A percentile compares a stretch with the other conserved stretches of the same genome.
Evolutionary conservation across 2,888 invertebrate species (phyloP).

Genomic region (Mythimna albipuncta): DNA sequence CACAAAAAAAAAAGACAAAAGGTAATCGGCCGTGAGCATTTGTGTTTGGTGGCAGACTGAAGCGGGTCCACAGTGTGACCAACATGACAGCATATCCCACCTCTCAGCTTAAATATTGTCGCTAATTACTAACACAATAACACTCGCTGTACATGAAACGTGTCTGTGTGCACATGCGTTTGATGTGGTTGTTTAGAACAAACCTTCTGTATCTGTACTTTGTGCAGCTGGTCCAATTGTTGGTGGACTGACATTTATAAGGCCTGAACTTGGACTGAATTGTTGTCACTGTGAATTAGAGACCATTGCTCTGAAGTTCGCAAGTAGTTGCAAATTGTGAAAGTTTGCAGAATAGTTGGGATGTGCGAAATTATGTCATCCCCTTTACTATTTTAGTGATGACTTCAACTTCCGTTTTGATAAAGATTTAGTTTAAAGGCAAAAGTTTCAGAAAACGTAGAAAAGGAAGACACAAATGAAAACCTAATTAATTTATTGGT

Average conservation of each 20-base stretch:
- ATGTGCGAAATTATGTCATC: slow-evolving; percentile 51
- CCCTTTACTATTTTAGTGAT: slow-evolving; percentile 28
- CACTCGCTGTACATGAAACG: neutral
- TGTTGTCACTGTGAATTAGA: slow-evolving; percentile 39
- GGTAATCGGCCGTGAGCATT: too few species aligned
- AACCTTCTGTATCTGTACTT: neutral
- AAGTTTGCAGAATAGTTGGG: slow-evolving; percentile 52
- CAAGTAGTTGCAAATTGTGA: slow-evolving; percentile 45
- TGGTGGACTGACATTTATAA: slow-evolving; percentile 45
- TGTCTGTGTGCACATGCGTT: neutral
- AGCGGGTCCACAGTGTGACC: too few species aligned
- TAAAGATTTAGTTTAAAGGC: slow-evolving; percentile 6
- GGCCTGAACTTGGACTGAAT: slow-evolving; percentile 29
- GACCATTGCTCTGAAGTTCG: slow-evolving; percentile 30
- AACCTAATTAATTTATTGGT: neutral
- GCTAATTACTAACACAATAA: too few species aligned
- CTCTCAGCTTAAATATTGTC: too few species aligned
- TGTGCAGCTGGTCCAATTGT: slow-evolving; percentile 13
- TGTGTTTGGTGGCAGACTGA: too few species aligned
- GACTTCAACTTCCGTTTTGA: slow-evolving; percentile 20
- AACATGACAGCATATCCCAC: too few species aligned
- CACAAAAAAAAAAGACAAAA: too few species aligned
- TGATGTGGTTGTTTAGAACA: too few species aligned
- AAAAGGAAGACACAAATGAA: neutral
- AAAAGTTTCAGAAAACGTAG: neutral